Conservation (phyloP, 2,888 invertebrate species). For the Morpho achilles region DNA sequence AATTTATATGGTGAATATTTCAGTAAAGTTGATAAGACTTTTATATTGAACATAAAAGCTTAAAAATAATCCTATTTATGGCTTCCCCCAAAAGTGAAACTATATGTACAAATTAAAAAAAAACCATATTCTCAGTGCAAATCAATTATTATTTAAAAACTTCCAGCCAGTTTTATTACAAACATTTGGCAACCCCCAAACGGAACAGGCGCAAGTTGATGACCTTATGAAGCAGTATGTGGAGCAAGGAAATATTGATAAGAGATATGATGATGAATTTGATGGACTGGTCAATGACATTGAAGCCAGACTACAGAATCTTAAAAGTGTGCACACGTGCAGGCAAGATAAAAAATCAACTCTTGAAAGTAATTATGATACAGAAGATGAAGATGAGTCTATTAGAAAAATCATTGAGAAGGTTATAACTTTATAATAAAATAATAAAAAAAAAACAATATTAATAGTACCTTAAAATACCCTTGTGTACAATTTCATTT, state of each 20-base stretch:
- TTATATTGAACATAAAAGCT: too few relatives aligned
- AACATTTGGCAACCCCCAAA: slow-evolving; percentile 41
- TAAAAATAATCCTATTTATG: too few relatives aligned
- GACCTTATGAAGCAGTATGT: slow-evolving; percentile 82
- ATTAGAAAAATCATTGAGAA: slow-evolving; percentile 59
- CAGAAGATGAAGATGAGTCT: slow-evolving; percentile 58
- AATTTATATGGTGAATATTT: too few relatives aligned
- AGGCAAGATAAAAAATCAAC: slow-evolving; percentile 15
- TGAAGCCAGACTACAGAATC: slow-evolving; percentile 51
- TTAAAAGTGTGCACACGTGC: slow-evolving; percentile 37
- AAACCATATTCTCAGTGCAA: too few relatives aligned
- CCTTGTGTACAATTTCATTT: too few relatives aligned
- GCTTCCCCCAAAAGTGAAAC: too few relatives aligned
- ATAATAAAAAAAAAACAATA: too few relatives aligned
- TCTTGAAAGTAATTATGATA: slow-evolving; percentile 33
- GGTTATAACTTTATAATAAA: slow-evolving; percentile 35
- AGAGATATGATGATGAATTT: slow-evolving; percentile 57
- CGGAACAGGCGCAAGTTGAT: slow-evolving; percentile 85
- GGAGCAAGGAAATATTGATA: slow-evolving; percentile 70
- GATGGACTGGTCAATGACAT: slow-evolving; percentile 56
- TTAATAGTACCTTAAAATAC: too few relatives aligned
- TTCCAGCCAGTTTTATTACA: too few relatives aligned
- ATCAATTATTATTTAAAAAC: too few relatives aligned
- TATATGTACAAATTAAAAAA: too few relatives aligned
- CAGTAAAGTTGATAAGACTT: too few relatives aligned